Evolutionary conservation across 2,113 vertebrate species (phyloP).

Genomic region (Lamprotornis superbus): DNA sequence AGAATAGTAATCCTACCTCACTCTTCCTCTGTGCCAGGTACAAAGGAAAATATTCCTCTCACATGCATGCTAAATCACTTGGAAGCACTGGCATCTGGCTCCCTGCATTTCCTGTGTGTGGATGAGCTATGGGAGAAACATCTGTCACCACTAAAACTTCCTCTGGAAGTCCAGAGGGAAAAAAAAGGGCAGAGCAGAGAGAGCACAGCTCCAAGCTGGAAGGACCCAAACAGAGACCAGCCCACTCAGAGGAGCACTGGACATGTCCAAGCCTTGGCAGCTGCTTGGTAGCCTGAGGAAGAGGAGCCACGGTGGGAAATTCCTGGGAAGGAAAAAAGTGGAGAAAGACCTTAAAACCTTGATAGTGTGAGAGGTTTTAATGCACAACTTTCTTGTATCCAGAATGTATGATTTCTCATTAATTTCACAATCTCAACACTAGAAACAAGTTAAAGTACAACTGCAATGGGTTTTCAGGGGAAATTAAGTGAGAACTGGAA

Average conservation of each 20-base stretch:
- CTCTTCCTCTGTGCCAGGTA: background rate
- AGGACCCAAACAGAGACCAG: background rate
- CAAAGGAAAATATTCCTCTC: background rate
- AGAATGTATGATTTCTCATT: background rate
- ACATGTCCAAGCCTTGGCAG: background rate
- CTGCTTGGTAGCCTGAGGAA: background rate
- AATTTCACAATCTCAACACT: background rate
- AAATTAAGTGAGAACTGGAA: background rate
- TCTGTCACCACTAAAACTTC: background rate
- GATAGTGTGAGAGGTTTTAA: background rate
- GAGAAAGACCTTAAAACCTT: background rate
- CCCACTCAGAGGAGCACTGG: background rate
- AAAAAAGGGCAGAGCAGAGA: background rate
- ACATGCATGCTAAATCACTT: background rate
- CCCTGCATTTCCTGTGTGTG: background rate
- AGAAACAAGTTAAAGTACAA: background rate
- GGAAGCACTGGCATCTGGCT: background rate
- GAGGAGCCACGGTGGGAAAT: background rate
- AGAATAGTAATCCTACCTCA: slow-evolving; percentile 16
- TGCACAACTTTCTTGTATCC: background rate
- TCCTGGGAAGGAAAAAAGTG: background rate
- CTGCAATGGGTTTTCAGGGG: background rate
- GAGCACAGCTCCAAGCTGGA: background rate
- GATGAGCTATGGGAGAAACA: background rate
- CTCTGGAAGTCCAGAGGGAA: background rate